A percentile compares a stretch with the other conserved stretches of the same genome.
Conservation (phyloP, 2,888 invertebrate species). For the Gastrophysa polygoni region DNA sequence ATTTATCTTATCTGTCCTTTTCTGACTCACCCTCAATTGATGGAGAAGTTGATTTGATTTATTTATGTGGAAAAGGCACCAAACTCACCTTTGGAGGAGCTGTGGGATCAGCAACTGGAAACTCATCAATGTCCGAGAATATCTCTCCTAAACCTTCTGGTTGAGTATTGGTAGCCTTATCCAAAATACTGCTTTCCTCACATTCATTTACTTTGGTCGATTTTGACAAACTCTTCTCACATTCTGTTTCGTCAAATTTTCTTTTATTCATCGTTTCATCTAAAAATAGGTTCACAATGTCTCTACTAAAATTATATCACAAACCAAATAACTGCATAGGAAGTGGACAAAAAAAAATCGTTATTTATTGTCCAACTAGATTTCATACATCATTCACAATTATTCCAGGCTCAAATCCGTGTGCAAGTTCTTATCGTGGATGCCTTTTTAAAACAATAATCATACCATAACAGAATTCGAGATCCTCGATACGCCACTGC, state of each 20-base stretch:
- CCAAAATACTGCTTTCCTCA: slow-evolving; percentile 3
- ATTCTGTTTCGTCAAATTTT: slow-evolving; percentile 13
- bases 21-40: too few species aligned
- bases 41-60: too few species aligned
- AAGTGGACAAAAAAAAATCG: too few species aligned
- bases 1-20: too few species aligned
- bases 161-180: slow-evolving; percentile 23
- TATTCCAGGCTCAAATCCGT: too few species aligned
- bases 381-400: too few species aligned
- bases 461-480: background rate
- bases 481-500: background rate
- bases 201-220: slow-evolving; percentile 1
- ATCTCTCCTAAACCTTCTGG: slow-evolving; percentile 19
- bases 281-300: background rate
- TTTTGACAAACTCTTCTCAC: slow-evolving; percentile 8
- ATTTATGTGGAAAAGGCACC: too few species aligned
- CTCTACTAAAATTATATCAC: too few species aligned
- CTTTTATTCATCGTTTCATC: slow-evolving; percentile 24
- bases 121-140: background rate
- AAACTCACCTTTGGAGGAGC: slow-evolving; percentile 23
- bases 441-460: too few species aligned
- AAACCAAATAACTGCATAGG: too few species aligned
- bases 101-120: background rate
- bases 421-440: too few species aligned
- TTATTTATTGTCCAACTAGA: too few species aligned